Evolutionary conservation across 2,797 vertebrate species (phyloP).

Genomic region (Acipenser transmontanus): DNA sequence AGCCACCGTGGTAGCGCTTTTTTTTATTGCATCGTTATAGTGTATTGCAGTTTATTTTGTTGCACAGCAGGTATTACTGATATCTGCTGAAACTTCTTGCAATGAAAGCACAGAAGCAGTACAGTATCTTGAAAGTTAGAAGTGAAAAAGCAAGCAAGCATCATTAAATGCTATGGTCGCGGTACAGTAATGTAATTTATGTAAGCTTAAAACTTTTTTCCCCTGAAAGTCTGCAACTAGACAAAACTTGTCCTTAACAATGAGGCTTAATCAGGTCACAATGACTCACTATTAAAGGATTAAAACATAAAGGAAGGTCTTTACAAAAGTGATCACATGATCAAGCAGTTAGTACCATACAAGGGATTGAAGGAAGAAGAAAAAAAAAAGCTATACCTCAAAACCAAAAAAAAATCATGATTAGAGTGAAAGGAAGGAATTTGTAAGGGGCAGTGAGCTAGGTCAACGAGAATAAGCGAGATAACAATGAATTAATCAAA

Average conservation of each 20-base stretch:
- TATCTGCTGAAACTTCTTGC: constrained; percentile 60
- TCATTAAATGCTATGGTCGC: neutral
- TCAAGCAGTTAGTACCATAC: no score
- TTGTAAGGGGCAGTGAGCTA: no score
- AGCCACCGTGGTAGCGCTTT: constrained; percentile 45
- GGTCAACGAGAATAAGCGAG: no score
- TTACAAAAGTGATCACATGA: neutral
- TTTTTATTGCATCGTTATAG: no score
- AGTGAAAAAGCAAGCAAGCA: constrained; percentile 13
- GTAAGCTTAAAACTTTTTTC: neutral
- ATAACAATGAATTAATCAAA: no score
- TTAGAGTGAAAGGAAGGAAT: no score
- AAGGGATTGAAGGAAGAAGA: no score
- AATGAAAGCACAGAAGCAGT: constrained; percentile 32
- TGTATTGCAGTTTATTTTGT: constrained; percentile 60
- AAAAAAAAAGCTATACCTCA: no score
- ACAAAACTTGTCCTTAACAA: no score
- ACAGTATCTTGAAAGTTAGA: constrained; percentile 34
- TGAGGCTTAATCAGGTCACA: neutral
- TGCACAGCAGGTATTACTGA: constrained; percentile 66
- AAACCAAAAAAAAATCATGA: no score
- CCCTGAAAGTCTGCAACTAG: no score
- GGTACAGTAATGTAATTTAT: neutral
- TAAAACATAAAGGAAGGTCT: neutral
- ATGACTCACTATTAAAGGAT: constrained; percentile 2